Evolutionary conservation across 2,888 invertebrate genomes (phyloP).

Genomic region (Drosophila fungiperda): DNA sequence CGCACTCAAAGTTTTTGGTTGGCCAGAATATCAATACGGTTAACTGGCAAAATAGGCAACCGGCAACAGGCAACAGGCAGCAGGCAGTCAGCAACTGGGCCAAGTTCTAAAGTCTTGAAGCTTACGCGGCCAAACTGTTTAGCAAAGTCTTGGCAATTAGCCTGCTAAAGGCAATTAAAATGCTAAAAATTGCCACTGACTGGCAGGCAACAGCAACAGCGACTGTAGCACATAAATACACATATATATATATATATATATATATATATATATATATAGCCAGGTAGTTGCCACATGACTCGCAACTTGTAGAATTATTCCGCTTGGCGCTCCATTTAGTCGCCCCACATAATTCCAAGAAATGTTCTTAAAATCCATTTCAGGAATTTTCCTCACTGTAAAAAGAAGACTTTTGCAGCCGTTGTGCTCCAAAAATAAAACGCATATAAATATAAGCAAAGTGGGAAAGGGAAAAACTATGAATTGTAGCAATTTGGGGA

Average conservation of each 20-base stretch:
- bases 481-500: not conserved
- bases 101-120: slow-evolving; percentile 8
- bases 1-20: slow-evolving; percentile 12
- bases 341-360: slow-evolving; percentile 71
- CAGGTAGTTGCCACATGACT: slow-evolving; percentile 13
- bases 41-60: slow-evolving; percentile 1
- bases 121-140: not conserved
- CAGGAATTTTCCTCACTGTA: slow-evolving; percentile 4
- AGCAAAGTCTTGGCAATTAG: slow-evolving; percentile 54
- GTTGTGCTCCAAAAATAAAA: slow-evolving; percentile 57
- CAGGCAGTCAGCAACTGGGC: not conserved
- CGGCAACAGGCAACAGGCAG: not conserved
- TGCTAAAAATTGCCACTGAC: slow-evolving; percentile 62
- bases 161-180: slow-evolving; percentile 70
- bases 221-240: slow-evolving; percentile 23
- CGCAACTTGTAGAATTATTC: not conserved
- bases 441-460: slow-evolving; percentile 36
- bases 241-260: not conserved
- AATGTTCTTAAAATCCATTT: slow-evolving; percentile 47
- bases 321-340: slow-evolving; percentile 65
- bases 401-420: slow-evolving; percentile 17
- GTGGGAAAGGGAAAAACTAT: not conserved
- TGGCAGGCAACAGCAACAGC: slow-evolving; percentile 8
- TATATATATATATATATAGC: not conserved
- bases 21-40: slow-evolving; percentile 21